Evolutionary conservation across 1,140 invertebrate genomes (phyloP), one percentile per base, ranked within the genome.

Genomic region (Bombus waltoni): DNA sequence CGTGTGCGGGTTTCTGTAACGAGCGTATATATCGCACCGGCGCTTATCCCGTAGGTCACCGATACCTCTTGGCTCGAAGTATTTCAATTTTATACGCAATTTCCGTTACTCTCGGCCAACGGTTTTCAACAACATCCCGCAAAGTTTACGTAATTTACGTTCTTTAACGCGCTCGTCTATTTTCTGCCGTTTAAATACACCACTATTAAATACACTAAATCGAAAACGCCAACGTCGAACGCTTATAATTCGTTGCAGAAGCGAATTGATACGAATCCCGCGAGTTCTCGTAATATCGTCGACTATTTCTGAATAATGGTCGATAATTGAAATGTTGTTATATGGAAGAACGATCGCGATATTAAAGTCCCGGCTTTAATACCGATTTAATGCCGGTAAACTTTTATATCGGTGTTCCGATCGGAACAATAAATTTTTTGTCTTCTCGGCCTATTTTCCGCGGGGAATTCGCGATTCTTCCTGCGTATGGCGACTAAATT

Each of bases 81-180:
- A 88, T 88, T 86, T 82, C 83, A 86, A 79, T 89, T 74, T 68
- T n/a, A n/a, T 57, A 68, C 53, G 65, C 78, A 81, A 86, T 83
- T 75, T 82, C 72, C 35, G 65, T 65, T 59, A 66, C 72, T 82
- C 73, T 86, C 81, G 79, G 65, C 42, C 70, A 86, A 71, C 87
- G 83, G 88, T 88, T 81, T 84, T 76, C 71, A 81, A 88, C 75
- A 44, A 32, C 57, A 38, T 44, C 74, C 3, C 15, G 28, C 25
- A 28, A 40, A 57, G 0, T 81, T n/a, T n/a, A 65, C 47, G 2
- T 42, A 38, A 75, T 76, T 74, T 35, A 22, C 35, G 40, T 38
- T 66, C 22, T 72, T 83, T 28, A 59, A 75, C 11, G n/a, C 11
- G 5, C 28, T 76, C 44, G 35, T 22, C 13, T 25, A 15, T 40